Conservation (phyloP, 1,140 invertebrate genomes). For the Aethina tumida region DNA sequence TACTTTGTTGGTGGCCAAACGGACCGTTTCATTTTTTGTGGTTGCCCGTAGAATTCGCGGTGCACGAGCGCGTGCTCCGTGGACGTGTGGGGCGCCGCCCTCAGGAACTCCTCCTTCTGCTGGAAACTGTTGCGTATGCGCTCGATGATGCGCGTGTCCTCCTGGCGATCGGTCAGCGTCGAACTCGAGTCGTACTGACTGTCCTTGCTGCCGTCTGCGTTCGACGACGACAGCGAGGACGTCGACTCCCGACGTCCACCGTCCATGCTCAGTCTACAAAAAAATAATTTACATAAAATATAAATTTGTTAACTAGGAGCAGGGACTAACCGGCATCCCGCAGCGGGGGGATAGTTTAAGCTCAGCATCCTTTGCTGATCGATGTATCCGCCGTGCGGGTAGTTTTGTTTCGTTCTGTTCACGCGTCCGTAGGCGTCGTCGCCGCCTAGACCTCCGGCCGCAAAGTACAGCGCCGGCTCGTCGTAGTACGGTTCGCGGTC, state of each 20-base stretch:
- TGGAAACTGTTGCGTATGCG: constrained; percentile 72
- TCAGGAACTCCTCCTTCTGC: constrained; percentile 79
- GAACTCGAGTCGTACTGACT: constrained; percentile 54
- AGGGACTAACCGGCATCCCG: constrained; percentile 34
- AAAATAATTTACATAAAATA: no score
- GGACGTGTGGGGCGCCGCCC: constrained; percentile 54
- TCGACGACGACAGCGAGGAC: constrained; percentile 44
- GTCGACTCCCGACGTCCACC: constrained; percentile 46
- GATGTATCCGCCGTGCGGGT: constrained; percentile 36
- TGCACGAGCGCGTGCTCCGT: constrained; percentile 45
- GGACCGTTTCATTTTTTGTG: constrained; percentile 61
- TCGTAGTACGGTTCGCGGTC: constrained; percentile 32
- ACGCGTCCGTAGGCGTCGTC: constrained; percentile 12
- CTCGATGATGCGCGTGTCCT: constrained; percentile 57
- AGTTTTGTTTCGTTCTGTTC: constrained; percentile 17
- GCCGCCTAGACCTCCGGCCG: constrained; percentile 15
- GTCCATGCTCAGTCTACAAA: constrained; percentile 38
- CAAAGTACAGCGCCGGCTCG: constrained; percentile 32
- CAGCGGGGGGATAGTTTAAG: constrained; percentile 22
- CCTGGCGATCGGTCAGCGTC: constrained; percentile 53
- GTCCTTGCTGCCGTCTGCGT: constrained; percentile 49
- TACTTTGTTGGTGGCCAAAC: constrained; percentile 75
- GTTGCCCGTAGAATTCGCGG: constrained; percentile 65
- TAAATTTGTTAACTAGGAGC: no score
- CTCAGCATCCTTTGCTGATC: constrained; percentile 27